Conservation (phyloP, 2,888 invertebrate genomes). For the Strigamia crassipes region DNA sequence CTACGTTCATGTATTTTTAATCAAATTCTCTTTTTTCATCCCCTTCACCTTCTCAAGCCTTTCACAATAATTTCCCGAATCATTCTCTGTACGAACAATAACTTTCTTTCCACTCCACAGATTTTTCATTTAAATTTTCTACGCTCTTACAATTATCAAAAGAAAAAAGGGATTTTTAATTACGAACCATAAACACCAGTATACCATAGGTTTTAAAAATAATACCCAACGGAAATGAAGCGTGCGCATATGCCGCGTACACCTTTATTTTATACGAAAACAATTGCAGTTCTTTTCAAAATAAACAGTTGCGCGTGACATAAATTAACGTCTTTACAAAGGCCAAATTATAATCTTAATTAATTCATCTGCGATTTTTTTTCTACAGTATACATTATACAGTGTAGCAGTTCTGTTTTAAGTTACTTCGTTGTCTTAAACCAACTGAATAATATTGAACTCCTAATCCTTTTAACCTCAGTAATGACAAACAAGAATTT, state of each 20-base stretch:
- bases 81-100: constrained; percentile 34
- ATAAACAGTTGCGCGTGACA: neutral
- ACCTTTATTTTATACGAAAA: neutral
- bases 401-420: neutral
- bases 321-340: too few relatives aligned
- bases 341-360: too few relatives aligned
- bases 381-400: too few relatives aligned
- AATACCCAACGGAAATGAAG: constrained; percentile 23
- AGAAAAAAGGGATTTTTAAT: constrained; percentile 13
- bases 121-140: constrained; percentile 39
- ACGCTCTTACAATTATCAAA: constrained; percentile 42
- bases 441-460: constrained; percentile 3
- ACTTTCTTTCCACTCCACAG: constrained; percentile 21
- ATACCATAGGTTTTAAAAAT: neutral
- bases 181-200: constrained; percentile 28
- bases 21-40: constrained; percentile 23
- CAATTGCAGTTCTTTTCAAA: neutral
- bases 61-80: constrained; percentile 32
- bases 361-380: too few relatives aligned
- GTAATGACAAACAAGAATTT: constrained; percentile 6
- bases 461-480: neutral
- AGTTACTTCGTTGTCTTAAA: neutral
- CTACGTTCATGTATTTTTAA: constrained; percentile 11
- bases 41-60: neutral
- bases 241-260: neutral